Evolutionary conservation across 35 echinoderm and acorn worm genomes (phyloP), one percentile per base, ranked within the genome.

Genomic region (Lytechinus pictus): DNA sequence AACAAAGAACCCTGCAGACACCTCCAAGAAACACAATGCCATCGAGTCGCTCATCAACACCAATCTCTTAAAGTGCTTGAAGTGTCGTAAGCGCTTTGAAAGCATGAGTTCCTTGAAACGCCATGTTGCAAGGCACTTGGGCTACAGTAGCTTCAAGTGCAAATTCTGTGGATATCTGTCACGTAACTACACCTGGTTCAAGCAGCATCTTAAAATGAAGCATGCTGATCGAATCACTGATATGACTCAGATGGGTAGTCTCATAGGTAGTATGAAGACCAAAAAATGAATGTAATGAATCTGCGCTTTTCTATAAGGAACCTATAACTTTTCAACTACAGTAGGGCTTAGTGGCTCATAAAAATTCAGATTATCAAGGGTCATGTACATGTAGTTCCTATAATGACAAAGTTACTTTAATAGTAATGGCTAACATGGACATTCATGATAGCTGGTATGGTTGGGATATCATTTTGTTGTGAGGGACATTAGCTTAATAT

Each of bases 131-230:
- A 94, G 98, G 52, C 98, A 99, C 91, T 86, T 99, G 0, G 98
- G 98, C 5, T 99, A 98, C 89, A 97, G 94, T 51, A 98, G 97
- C 33, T 99, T 97, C 87, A 97, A 98, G 44, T 99, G 98, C 95
- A 94, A 94, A 4, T 98, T 96, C 94, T 99, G 98, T 87, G 96
- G 95, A 0, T 99, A 98, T 71, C 13, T 99, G 44, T 99, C 98
- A 1, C 96, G 96, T 6, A 99, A 97, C 94, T 98, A 97, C 94
- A 96, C 97, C 0, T 99, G 98, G 98, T 99, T 99, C 86, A 99
- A 99, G 61, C 95, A 97, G 55, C 98, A 99, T 86, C 93, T 99
- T 53, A 89, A 95, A 52, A 92, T 94, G 8, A 99, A 97, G 54
- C 98, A 99, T 94, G 60, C 98, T 2, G 27, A 52, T 52, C 53